Evolutionary conservation across 1,140 invertebrate species (phyloP), one percentile per base, ranked within the genome.

Genomic region (Listronotus bonariensis): DNA sequence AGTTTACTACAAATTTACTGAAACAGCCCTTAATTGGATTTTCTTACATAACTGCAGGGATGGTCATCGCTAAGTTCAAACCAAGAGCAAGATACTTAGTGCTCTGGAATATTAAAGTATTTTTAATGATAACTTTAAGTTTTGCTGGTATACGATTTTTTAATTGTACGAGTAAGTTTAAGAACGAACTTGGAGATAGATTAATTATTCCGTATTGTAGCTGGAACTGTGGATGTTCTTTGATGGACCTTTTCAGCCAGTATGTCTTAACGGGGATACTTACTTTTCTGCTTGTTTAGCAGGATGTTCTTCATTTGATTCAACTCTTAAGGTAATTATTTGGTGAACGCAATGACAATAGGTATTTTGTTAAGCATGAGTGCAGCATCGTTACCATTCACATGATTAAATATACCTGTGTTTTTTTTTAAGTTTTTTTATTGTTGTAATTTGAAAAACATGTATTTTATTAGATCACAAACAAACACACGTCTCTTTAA

Each of bases 271-370:
- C 41, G 77, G 70, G 0, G 71, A 78, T 8, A 88, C 85, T 0
- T 90, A 85, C 76, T 89, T 87, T 70, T 88, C 85, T 9, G 84
- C 89, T 8, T 91, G 89, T 74, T 85, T 86, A 66, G 89, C 89
- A 32, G 89, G 89, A 12, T 91, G 89, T 32, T 40, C 61, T 6
- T 55, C 52, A 10, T 64, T 38, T 42, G 61, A 64, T 49, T 14
- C 42, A 17, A 42, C 61, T 34, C 17, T 64, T 11, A 63, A 45
- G 11, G 60, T 63, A 14, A 9, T n/a, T n/a, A n/a, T n/a, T n/a
- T n/a, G n/a, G n/a, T n/a, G n/a, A n/a, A n/a, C n/a, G n/a, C n/a
- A n/a, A n/a, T n/a, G n/a, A n/a, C n/a, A n/a, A n/a, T n/a, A n/a
- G n/a, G n/a, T n/a, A n/a, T n/a, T n/a, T n/a, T n/a, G n/a, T n/a